A percentile compares a stretch with the other conserved stretches of the same genome.
These are phyloP conservation scores for Drosophila triauraria DNA, from an alignment of 1,140 invertebrate genomes.

Conservation along the genomic window DNA sequence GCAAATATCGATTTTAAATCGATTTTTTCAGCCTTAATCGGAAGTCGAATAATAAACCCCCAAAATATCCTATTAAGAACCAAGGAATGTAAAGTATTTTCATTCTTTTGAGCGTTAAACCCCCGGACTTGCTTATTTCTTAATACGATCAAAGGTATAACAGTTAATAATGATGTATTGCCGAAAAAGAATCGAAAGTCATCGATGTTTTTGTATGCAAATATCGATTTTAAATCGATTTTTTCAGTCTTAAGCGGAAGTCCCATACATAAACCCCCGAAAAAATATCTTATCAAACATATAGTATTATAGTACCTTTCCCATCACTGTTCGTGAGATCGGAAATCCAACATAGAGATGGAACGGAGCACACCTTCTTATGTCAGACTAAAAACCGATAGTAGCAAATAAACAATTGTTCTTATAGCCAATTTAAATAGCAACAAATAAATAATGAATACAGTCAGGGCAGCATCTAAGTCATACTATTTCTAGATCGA, in stretches of 20 bases:
- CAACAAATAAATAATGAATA: conserved; percentile 7
- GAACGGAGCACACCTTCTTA: background rate
- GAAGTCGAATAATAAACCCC: no score
- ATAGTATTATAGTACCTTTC: conserved; percentile 3
- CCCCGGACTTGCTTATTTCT: no score
- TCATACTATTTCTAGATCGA: conserved; percentile 5
- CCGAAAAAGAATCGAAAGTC: no score
- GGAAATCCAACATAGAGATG: background rate
- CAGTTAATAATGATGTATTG: no score
- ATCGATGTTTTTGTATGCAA: no score
- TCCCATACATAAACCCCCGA: no score
- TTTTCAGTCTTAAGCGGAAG: background rate
- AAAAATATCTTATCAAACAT: background rate
- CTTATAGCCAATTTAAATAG: conserved; percentile 36
- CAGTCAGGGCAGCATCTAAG: background rate
- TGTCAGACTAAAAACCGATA: conserved; percentile 11
- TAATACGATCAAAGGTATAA: no score
- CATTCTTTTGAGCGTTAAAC: no score
- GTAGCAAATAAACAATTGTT: conserved; percentile 43
- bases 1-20: no score
- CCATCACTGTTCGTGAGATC: conserved; percentile 14
- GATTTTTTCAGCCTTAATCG: no score
- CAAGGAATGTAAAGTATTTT: background rate
- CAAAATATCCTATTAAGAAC: background rate
- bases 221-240: no score